A percentile compares a stretch with the other conserved stretches of the same genome.
phyloP scores from a whole-genome alignment of 1,140 invertebrate genomes.

The Manduca sexta region DNA sequence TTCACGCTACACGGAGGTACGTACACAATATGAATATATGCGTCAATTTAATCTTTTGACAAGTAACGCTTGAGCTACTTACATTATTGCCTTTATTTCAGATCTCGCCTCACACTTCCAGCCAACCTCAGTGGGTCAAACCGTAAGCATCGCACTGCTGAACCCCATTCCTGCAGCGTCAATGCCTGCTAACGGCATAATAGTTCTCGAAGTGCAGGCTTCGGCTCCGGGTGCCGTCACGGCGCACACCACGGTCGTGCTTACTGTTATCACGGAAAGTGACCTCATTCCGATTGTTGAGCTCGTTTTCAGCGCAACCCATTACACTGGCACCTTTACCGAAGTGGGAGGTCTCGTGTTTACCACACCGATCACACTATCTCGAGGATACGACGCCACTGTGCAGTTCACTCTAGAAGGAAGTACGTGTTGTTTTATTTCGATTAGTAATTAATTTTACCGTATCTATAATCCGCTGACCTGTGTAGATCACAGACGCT shows the following conservation, averaged over 20 bases:
- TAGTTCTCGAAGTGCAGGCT: slow-evolving; percentile 27
- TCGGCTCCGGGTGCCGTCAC: slow-evolving; percentile 13
- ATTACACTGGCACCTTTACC: slow-evolving; percentile 26
- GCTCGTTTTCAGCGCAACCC: slow-evolving; percentile 13
- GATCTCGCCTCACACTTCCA: slow-evolving; percentile 17
- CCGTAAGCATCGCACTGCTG: slow-evolving; percentile 8
- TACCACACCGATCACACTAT: slow-evolving; percentile 4
- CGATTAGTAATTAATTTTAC: neutral
- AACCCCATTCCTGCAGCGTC: slow-evolving; percentile 13
- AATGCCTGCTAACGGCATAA: slow-evolving; percentile 20
- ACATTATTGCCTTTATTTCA: slow-evolving; percentile 8
- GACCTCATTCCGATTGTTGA: neutral
- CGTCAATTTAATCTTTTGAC: neutral
- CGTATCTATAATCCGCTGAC: no score
- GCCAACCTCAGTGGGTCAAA: slow-evolving; percentile 2
- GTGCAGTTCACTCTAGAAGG: slow-evolving; percentile 6
- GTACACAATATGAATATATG: neutral
- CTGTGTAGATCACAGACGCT: neutral
- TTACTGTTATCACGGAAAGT: slow-evolving; percentile 8
- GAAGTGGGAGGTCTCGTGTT: slow-evolving; percentile 6
- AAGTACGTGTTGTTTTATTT: neutral
- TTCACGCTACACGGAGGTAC: slow-evolving; percentile 26
- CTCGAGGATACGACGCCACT: slow-evolving; percentile 6
- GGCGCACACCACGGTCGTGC: slow-evolving; percentile 21
- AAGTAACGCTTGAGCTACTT: neutral